Base-by-base conservation (phyloP, 2,797 vertebrate species). In the Lophius americanus region DNA sequence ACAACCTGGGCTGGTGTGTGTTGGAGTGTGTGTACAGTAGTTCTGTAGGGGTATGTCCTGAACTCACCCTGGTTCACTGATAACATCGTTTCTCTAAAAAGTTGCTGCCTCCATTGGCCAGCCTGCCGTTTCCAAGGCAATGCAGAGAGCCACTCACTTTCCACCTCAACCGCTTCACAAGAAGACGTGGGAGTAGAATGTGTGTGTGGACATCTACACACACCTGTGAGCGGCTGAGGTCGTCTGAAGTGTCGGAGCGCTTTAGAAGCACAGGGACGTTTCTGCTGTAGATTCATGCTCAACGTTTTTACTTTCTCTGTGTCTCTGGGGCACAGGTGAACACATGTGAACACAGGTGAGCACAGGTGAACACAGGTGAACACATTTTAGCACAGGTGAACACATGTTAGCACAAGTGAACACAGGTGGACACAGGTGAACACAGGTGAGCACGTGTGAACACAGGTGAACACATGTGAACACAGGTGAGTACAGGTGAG, bases 81-180 rank as follows among this genome's bases (percentile, higher is more conserved):
- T 92, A 89, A 90, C 85, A 90, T 91, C 84, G 76, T 85, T 75
- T 72, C 82, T 59, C 69, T 76, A 72, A 75, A 41, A 66, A 62
- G 77, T 81, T 59, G 61, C 76, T 78, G 72, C 72, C 78, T 80
- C 68, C 66, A 77, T 68, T 9, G 33, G 66, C 68, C 72, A 64
- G 81, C 79, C 87, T 87, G 88, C 82, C 73, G 90, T 91, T 92
- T 89, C 91, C 86, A 80, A 89, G 92, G 90, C 69, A 68, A 92
- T 88, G 86, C 77, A 65, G 85, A 72, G 73, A 72, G 79, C 67
- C 39, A 60, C 76, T 84, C 79, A 78, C 81, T 85, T 89, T 90
- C 88, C 89, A 79, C 59, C 75, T 74, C 60, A 81, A 44, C 23
- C 2, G 23, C 23, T 1, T 23, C 23, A 78, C 83, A 81, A 48